Evolutionary conservation across 2,113 vertebrate species (phyloP), one percentile per base, ranked within the genome.

Genomic region (Mixornis gularis): DNA sequence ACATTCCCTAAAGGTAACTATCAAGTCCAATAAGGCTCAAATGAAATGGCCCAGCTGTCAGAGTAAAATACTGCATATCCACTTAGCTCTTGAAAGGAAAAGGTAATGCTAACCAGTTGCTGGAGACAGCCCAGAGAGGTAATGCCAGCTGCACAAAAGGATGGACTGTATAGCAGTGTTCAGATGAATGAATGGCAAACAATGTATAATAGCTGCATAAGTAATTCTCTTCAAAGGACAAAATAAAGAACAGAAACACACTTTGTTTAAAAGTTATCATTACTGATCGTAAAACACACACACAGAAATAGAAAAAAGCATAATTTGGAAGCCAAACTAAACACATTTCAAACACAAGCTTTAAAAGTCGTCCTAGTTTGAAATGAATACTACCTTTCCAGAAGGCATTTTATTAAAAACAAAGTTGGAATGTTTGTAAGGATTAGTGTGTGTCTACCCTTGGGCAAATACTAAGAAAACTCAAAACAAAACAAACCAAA

Each of bases 21-120:
- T 98, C 97, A 97, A 97, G 92, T 95, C 85, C 96, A 98, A 97
- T 98, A 97, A 98, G 96, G 81, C 95, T 97, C 97, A 97, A 97
- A 93, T 94, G 92, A 97, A 98, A 98, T 89, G 90, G 93, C 87
- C 90, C 78, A 93, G 95, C 97, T 98, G 97, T 97, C 97, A 97
- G 91, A 93, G 81, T 95, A 96, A 97, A 97, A 97, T 97, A 97
- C 89, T 68, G 74, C 79, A 94, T 95, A 97, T 95, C 96, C 96
- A 97, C 95, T 97, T 96, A 94, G 79, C 90, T 97, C 95, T 96
- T 97, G 94, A 96, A 95, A 96, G 94, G 88, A 91, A 96, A 97
- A 98, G 96, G 90, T 94, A 93, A 93, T 90, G 91, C 92, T 96
- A 97, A 97, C 97, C 94, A 96, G 96, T 97, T 98, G 95, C 73